Base-by-base conservation (phyloP, 2,888 invertebrate genomes). In the Scaptomyza reducta region DNA sequence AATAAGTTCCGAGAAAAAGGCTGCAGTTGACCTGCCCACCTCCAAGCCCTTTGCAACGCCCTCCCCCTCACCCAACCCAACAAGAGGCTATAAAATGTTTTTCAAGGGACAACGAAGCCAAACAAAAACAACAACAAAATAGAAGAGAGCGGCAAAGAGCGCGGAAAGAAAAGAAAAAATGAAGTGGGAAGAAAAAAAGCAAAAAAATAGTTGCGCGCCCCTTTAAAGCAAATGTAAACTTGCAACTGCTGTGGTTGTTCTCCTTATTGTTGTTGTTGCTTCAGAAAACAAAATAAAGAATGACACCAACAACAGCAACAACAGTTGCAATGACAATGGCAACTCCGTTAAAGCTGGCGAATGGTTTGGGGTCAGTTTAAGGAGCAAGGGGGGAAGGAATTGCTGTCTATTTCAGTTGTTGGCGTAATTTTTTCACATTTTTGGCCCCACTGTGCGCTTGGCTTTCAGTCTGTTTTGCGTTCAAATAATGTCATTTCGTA, bases 401-500 rank as follows among this genome's bases (percentile, higher is more conserved):
- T 66, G 60, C 86, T 74, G 83, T 81, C 87, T 86, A 68, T 83
- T 86, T 75, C 72, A 71, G 84, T 82, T 86, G 84, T 57, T 80
- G 77, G 60, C 56, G 80, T 83, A 80, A 79, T 86, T 86, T 79
- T 86, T 86, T 74, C 40, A 53, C 51, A 67, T 63, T 65, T 53
- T 40, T 16, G 14, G 55, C 29, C 62, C 66, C 58, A 45, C 60
- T 66, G 44, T 68, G 29, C 69, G 35, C 18, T 42, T n/a, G 63
- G 42, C 35, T 75, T 63, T 70, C 77, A 84, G 77, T 80, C 77
- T 84, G 80, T 66, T 71, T 74, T 87, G 85, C 74, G 79, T 77
- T 85, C 87, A 79, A 87, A 84, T 84, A 83, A 83, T 83, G 87
- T 81, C 83, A 87, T 83, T 83, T 84, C 61, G 85, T 84, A 87